Evolutionary conservation across 2,113 vertebrate species (phyloP).

Genomic region (Proteles cristata): DNA sequence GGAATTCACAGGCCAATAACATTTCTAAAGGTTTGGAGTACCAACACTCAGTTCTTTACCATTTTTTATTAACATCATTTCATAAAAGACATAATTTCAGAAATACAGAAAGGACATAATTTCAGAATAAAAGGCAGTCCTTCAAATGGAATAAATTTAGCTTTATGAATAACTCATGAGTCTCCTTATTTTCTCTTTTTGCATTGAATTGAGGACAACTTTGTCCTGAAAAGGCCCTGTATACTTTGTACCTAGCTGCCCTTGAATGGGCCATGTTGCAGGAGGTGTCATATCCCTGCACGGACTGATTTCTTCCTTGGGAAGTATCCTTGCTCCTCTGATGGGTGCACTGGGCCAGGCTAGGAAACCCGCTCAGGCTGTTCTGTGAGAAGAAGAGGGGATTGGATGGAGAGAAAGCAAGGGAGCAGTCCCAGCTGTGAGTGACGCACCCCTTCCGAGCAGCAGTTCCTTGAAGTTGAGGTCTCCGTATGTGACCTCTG

Average conservation of each 20-base stretch:
- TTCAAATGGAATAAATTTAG: conserved; percentile 25
- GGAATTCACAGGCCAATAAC: background rate
- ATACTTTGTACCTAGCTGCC: background rate
- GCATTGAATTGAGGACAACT: background rate
- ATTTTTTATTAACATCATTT: conserved; percentile 32
- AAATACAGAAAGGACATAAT: conserved; percentile 12
- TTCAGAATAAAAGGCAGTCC: conserved; percentile 27
- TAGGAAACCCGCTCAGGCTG: background rate
- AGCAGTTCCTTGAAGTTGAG: background rate
- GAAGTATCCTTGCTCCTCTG: background rate
- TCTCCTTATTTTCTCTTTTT: background rate
- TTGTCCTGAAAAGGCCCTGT: background rate
- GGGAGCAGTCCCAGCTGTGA: background rate
- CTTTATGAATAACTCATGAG: background rate
- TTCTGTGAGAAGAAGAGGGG: background rate
- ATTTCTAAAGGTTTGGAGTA: background rate
- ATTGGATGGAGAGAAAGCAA: background rate
- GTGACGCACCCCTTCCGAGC: background rate
- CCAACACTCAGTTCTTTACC: background rate
- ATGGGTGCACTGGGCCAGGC: background rate
- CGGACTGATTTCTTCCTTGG: background rate
- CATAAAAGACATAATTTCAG: conserved; percentile 24
- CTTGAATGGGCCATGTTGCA: background rate
- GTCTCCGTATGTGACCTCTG: background rate
- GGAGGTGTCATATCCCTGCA: background rate